Evolutionary conservation across 1,140 invertebrate species (phyloP).

Genomic region (Brachionus manjavacas): DNA sequence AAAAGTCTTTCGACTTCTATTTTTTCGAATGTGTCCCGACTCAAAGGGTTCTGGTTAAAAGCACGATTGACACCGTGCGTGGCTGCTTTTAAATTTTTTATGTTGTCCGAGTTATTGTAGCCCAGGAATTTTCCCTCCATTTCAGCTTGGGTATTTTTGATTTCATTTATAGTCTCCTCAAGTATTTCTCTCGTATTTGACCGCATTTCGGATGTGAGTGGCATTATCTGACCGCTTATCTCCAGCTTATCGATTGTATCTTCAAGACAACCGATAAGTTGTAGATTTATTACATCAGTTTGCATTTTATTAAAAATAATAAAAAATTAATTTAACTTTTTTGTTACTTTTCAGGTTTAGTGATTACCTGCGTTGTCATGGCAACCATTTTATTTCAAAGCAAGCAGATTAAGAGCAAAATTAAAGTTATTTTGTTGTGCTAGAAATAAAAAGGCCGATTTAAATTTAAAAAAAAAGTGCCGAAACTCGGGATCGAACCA

Average conservation of each 20-base stretch:
- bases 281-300: neutral
- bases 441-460: neutral
- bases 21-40: conserved; percentile 25
- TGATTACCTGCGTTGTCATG: neutral
- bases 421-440: neutral
- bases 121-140: conserved; percentile 9
- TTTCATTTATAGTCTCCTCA: conserved; percentile 11
- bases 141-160: neutral
- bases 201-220: neutral
- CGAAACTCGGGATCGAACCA: neutral
- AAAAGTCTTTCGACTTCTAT: conserved; percentile 36
- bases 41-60: conserved; percentile 27
- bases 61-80: neutral
- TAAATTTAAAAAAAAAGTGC: neutral
- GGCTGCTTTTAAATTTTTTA: conserved; percentile 30
- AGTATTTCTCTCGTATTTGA: conserved; percentile 21
- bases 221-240: conserved; percentile 40
- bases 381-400: neutral
- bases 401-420: neutral
- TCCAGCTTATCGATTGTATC: conserved; percentile 41
- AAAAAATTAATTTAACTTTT: neutral
- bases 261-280: conserved; percentile 34
- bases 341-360: neutral
- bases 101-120: neutral
- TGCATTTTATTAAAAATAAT: neutral